Base-by-base conservation (phyloP, 2,888 invertebrate species). In the Melipona beecheii region DNA sequence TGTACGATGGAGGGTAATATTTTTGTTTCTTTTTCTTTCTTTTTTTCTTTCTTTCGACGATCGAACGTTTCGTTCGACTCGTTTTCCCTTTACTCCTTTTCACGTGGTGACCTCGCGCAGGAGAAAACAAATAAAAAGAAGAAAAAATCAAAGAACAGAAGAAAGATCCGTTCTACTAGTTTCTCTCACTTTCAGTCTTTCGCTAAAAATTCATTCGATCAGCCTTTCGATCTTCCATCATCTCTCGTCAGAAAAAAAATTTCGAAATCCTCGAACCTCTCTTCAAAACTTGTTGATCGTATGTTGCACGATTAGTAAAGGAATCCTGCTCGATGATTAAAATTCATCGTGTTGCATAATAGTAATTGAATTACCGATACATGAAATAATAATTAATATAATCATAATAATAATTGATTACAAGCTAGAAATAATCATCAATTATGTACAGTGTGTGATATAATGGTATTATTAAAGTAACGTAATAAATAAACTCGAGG, bases 401-500 rank as follows among this genome's bases (percentile, higher is more conserved):
- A 70, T 68, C 69, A 24, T 81, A 68, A 80, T 80, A 65, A 75
- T 83, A 66, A 70, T 71, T 70, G 71, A 43, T 89, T 90, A 90
- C 62, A 75, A 87, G 83, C 88, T 90, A 90, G 74, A 86, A 85
- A 83, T 87, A 84, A 89, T 84, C 89, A 88, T 90, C 85, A 86
- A 70, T 90, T 93, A 93, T 93, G 88, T 93, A 93, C 92, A 93
- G 83, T 91, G 89, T 91, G 89, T 82, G 86, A 89, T 92, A 91
- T 91, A 91, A 91, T 90, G 90, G 62, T 80, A 78, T 81, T 76
- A 72, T 91, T 43, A 43, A 43, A 91, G 86, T 91, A 91, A 92
- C 88, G 88, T 93, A 93, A 94, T 94, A 93, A 94, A 93, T 93
- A 94, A 93, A 93, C 93, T 94, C 93, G 92, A 92, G 91, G 91